Percentiles rank a stretch among this genome's conserved stretches.
phyloP scores from a whole-genome alignment of 2,113 vertebrate species.

The Serilophus lunatus region DNA sequence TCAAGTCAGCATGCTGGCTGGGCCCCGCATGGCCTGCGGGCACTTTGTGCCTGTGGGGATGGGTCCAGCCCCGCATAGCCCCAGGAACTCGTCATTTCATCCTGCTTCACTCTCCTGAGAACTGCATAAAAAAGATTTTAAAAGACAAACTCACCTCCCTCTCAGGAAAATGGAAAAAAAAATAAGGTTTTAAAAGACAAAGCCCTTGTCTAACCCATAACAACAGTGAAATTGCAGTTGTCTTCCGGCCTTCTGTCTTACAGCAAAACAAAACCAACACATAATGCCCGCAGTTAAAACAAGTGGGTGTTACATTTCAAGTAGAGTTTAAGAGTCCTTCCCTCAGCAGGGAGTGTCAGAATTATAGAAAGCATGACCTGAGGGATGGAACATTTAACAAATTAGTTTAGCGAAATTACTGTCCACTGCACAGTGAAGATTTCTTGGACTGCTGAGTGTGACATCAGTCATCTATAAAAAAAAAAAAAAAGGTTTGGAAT shows the following conservation, averaged over 20 bases:
- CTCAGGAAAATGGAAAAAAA: no score
- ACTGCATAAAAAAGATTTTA: no score
- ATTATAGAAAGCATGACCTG: neutral
- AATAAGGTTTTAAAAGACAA: no score
- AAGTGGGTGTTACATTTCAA: neutral
- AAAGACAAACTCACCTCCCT: no score
- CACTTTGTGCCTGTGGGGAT: no score
- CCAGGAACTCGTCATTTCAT: no score
- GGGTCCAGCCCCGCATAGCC: no score
- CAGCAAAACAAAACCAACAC: neutral
- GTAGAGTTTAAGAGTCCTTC: neutral
- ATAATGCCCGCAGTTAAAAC: neutral
- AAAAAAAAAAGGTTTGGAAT: neutral
- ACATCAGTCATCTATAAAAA: neutral
- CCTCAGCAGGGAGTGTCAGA: neutral
- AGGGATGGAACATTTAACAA: neutral
- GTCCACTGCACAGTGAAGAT: rapidly evolving
- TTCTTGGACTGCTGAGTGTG: neutral
- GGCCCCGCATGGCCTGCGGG: no score
- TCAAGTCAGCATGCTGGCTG: no score
- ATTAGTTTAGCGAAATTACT: neutral
- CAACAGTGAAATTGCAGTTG: neutral
- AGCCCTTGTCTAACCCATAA: no score
- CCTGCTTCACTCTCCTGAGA: no score
- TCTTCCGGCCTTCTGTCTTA: neutral